These are phyloP conservation scores for Hesperophylax magnus DNA, from an alignment of 1,140 invertebrate species.

Conservation along the genomic window DNA sequence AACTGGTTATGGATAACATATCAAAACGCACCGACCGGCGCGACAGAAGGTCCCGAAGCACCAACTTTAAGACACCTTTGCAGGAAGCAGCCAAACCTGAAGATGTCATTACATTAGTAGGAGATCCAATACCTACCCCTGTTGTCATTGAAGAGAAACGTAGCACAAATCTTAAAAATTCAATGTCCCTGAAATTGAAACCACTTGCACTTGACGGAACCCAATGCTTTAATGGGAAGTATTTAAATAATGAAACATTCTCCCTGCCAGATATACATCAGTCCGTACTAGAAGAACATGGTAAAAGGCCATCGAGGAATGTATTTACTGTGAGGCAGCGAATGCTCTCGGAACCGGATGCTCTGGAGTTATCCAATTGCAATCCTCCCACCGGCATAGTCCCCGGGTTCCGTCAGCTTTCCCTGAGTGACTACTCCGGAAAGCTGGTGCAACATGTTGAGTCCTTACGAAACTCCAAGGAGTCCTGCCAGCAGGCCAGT, in stretches of 20 bases:
- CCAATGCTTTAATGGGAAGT: background rate
- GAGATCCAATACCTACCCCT: background rate
- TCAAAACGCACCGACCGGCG: constrained; percentile 77
- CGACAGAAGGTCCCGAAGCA: constrained; percentile 57
- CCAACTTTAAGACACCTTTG: constrained; percentile 3
- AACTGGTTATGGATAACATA: constrained; percentile 84
- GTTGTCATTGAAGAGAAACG: background rate
- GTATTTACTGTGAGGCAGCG: constrained; percentile 60
- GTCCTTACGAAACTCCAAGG: constrained; percentile 52
- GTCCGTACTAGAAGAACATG: constrained; percentile 59
- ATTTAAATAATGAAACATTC: constrained; percentile 55
- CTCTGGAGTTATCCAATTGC: constrained; percentile 49
- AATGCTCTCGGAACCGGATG: constrained; percentile 56
- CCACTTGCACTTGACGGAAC: background rate
- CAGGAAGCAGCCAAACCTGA: background rate
- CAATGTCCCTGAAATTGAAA: background rate
- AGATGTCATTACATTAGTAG: background rate
- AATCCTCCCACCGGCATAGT: constrained; percentile 59
- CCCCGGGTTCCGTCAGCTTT: constrained; percentile 60
- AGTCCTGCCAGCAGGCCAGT: constrained; percentile 60
- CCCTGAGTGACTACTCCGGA: constrained; percentile 56
- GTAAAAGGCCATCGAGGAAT: constrained; percentile 61
- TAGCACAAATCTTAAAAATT: background rate
- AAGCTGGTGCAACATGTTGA: constrained; percentile 55
- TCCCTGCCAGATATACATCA: constrained; percentile 61